These are phyloP conservation scores for Hemithea aestivaria DNA, from an alignment of 2,888 invertebrate species.

Conservation along the genomic window DNA sequence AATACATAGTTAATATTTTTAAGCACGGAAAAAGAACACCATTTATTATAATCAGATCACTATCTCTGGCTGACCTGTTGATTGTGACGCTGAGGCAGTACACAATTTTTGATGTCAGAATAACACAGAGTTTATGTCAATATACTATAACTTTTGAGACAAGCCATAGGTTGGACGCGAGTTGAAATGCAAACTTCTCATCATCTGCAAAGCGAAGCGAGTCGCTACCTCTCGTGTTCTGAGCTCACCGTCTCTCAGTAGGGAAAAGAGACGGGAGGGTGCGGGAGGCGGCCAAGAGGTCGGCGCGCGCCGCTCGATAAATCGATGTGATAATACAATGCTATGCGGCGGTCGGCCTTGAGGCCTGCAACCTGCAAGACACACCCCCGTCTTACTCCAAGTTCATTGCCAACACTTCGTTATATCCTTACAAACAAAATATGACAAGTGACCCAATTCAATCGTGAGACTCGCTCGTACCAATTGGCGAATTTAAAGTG, in stretches of 20 bases:
- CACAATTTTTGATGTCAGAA: no score
- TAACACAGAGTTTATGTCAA: no score
- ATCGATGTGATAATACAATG: conserved; percentile 72
- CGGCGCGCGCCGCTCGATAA: conserved; percentile 77
- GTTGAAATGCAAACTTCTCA: no score
- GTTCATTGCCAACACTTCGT: conserved; percentile 69
- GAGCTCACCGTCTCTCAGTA: conserved; percentile 37
- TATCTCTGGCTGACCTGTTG: no score
- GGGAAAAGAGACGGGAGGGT: conserved; percentile 46
- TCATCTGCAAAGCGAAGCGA: conserved; percentile 7
- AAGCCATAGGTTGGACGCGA: no score
- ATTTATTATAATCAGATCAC: no score
- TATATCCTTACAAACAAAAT: conserved; percentile 37
- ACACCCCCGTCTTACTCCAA: conserved; percentile 67
- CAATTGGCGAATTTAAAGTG: conserved; percentile 16
- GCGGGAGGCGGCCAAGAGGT: conserved; percentile 43
- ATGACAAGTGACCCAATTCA: conserved; percentile 26
- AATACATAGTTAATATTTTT: no score
- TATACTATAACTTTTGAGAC: no score
- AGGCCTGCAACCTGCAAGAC: conserved; percentile 70
- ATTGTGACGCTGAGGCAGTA: no score
- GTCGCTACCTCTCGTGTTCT: conserved; percentile 25
- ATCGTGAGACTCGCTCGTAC: neutral
- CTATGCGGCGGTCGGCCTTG: conserved; percentile 69
- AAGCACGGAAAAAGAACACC: no score